Percentiles rank a stretch among this genome's conserved stretches.
phyloP scores from a whole-genome alignment of 2,888 invertebrate genomes.

The Cheilosia urbana region DNA sequence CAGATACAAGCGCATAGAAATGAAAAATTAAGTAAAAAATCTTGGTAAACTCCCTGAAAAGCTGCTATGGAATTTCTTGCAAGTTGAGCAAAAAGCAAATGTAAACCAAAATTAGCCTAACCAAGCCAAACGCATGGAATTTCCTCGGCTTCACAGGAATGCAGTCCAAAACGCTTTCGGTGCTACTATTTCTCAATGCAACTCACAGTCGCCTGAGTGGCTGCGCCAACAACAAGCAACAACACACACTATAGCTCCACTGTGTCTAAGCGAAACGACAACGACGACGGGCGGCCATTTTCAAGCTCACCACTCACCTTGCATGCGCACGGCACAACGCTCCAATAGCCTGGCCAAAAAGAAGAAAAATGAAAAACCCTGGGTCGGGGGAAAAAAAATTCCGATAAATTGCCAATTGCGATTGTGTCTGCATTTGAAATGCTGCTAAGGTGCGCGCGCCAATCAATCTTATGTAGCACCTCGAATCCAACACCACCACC shows the following conservation, averaged over 20 bases:
- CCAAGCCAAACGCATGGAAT: slow-evolving; percentile 50
- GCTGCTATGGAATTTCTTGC: slow-evolving; percentile 31
- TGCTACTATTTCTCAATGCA: slow-evolving; percentile 47
- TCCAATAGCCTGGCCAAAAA: slow-evolving; percentile 36
- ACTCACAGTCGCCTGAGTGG: slow-evolving; percentile 65
- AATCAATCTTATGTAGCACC: slow-evolving; percentile 74
- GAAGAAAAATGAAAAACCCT: slow-evolving; percentile 62
- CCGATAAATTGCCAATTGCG: slow-evolving; percentile 72
- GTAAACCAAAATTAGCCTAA: slow-evolving; percentile 32
- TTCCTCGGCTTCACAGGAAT: slow-evolving; percentile 51
- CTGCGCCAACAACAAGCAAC: slow-evolving; percentile 31
- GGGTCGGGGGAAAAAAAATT: slow-evolving; percentile 40
- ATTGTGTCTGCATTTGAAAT: slow-evolving; percentile 73
- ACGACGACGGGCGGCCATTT: slow-evolving; percentile 60
- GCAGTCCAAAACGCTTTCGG: slow-evolving; percentile 46
- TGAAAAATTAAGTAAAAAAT: not conserved
- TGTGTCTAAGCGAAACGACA: slow-evolving; percentile 50
- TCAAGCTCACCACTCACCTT: slow-evolving; percentile 63
- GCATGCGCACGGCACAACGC: slow-evolving; percentile 27
- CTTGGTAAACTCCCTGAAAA: slow-evolving; percentile 17
- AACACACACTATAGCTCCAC: slow-evolving; percentile 34
- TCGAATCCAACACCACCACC: slow-evolving; percentile 57
- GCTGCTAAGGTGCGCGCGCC: slow-evolving; percentile 72
- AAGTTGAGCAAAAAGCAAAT: slow-evolving; percentile 14
- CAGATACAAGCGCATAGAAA: not conserved